phyloP scores from a whole-genome alignment of 1,140 invertebrate genomes.

The Gryllus bimaculatus region DNA sequence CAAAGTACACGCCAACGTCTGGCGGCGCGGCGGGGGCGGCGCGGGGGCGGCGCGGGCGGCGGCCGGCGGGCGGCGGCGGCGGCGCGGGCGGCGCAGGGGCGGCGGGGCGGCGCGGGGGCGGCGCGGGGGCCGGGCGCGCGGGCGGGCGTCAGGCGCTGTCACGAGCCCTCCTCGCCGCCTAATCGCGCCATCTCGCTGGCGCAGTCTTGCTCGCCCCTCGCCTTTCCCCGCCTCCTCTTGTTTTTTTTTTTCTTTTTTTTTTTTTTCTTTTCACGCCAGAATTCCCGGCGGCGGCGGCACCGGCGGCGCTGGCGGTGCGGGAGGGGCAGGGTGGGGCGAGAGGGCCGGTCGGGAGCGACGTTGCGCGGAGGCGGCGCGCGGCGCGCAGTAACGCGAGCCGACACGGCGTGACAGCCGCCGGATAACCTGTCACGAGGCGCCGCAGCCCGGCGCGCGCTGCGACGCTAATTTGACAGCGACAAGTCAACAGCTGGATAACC shows the following conservation, averaged over 20 bases:
- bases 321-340: not conserved
- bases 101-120: too few relatives aligned
- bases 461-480: slow-evolving; percentile 24
- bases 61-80: too few relatives aligned
- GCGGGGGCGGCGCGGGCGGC: too few relatives aligned
- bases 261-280: slow-evolving; percentile 2
- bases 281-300: not conserved
- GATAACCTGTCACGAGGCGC: not conserved
- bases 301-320: too few relatives aligned
- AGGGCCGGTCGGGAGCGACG: not conserved
- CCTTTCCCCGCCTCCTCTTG: not conserved
- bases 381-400: slow-evolving; percentile 31
- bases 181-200: not conserved
- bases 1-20: too few relatives aligned
- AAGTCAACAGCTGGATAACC: slow-evolving; percentile 28
- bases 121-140: too few relatives aligned
- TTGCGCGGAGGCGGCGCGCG: too few relatives aligned
- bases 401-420: slow-evolving; percentile 21
- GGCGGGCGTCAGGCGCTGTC: not conserved
- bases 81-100: too few relatives aligned
- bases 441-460: not conserved
- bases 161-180: not conserved
- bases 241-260: not conserved
- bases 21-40: too few relatives aligned
- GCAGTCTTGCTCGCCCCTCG: not conserved